Base-by-base conservation (phyloP, 2,888 invertebrate species). In the Chloromyia formosa region DNA sequence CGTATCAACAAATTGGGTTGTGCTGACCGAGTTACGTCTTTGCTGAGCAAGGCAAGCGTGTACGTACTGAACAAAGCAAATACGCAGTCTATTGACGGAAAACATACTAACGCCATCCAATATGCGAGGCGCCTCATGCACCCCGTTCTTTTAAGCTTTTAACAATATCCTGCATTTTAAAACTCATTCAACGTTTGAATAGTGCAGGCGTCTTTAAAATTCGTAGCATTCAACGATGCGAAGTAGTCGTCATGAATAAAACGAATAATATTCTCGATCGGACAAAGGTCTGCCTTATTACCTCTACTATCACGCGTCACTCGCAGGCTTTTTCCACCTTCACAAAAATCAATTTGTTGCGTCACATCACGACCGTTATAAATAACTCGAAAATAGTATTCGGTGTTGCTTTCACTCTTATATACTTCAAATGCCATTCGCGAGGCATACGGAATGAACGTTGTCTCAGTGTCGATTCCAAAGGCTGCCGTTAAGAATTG, bases 231-330 rank as follows among this genome's bases (percentile, higher is more conserved):
- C 80, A 96, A 91, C 72, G 89, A 88, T 14, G 89, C 86, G 81
- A 96, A 94, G 83, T 95, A 95, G 84, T 95, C 94, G 79, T 94
- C 94, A 80, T 95, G 94, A 77, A 96, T 89, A 84, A 95, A 96
- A 77, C 95, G 87, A 10, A 94, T 92, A 77, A 96, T 94, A 81
- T 92, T 92, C 83, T 95, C 95, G 78, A 96, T 93, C 1, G 94
- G 93, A 85, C 96, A 96, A 0, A 94, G 84, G 81, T 91, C 90
- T 62, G 90, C 86, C 75, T 84, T 86, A 82, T 80, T 89, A 81
- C 77, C 86, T 78, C 76, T 85, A 58, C 85, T 86, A 72, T 88
- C 88, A 27, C 86, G 84, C 0, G 87, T 88, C 0, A 88, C 85
- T 2, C 81, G 88, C 77, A 88, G 87, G 83, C 83, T 88, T 84